Evolutionary conservation across 2,797 vertebrate species (phyloP).

Genomic region (Pseudomugil gertrudae): DNA sequence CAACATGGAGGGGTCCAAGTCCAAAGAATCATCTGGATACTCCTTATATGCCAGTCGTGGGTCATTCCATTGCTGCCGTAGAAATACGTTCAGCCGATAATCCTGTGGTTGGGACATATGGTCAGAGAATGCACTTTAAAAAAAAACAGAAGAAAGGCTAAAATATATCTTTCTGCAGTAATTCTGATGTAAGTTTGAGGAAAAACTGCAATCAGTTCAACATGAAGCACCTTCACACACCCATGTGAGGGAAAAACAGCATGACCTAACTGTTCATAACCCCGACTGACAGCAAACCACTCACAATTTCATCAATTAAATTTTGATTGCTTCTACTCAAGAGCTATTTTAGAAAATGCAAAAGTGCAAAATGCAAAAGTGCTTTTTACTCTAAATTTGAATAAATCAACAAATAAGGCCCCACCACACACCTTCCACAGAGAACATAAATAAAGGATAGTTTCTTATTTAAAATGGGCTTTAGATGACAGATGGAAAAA

Average conservation of each 20-base stretch:
- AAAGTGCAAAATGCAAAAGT: conserved; percentile 39
- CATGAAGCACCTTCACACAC: background rate
- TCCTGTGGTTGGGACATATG: conserved; percentile 78
- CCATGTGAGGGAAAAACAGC: conserved; percentile 7
- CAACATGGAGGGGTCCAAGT: conserved; percentile 94
- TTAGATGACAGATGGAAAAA: conserved; percentile 11
- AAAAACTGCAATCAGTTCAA: no score
- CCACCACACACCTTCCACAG: conserved; percentile 6
- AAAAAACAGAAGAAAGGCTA: background rate
- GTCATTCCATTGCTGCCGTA: conserved; percentile 96
- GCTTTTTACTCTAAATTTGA: conserved; percentile 22
- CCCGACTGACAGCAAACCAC: conserved; percentile 43
- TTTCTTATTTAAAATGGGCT: conserved; percentile 21
- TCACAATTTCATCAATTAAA: conserved; percentile 46
- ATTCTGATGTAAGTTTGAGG: background rate
- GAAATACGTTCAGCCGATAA: conserved; percentile 93
- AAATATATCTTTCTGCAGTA: background rate
- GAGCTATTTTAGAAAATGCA: conserved; percentile 51
- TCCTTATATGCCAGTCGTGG: conserved; percentile 91
- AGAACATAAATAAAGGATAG: conserved; percentile 44
- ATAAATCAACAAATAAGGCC: conserved; percentile 20
- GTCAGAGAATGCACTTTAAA: conserved; percentile 3
- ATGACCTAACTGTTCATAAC: conserved; percentile 20
- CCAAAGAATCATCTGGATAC: conserved; percentile 93
- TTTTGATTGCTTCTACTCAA: conserved; percentile 34